phyloP scores from a whole-genome alignment of 1,140 invertebrate genomes.

The Sitophilus oryzae region DNA sequence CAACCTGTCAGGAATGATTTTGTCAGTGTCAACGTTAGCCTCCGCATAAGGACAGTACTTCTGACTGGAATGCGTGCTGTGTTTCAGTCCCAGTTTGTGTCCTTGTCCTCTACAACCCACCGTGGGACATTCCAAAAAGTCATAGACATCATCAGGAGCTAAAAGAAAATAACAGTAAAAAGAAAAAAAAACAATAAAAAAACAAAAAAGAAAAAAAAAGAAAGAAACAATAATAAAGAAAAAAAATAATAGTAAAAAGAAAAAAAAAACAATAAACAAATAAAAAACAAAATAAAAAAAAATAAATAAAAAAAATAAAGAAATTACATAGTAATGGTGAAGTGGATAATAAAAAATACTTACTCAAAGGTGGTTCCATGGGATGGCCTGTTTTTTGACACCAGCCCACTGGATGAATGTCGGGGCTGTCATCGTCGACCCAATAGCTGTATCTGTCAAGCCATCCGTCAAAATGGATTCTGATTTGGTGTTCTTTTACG shows the following conservation, averaged over 20 bases:
- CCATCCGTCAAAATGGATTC: slow-evolving; percentile 90
- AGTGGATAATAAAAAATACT: too few species aligned
- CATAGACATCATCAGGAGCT: slow-evolving; percentile 57
- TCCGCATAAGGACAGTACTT: slow-evolving; percentile 80
- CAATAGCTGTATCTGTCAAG: slow-evolving; percentile 78
- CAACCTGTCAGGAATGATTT: slow-evolving; percentile 51
- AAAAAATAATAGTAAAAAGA: too few species aligned
- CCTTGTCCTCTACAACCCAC: slow-evolving; percentile 75
- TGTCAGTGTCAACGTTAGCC: slow-evolving; percentile 60
- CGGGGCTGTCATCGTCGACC: slow-evolving; percentile 83
- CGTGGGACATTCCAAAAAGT: slow-evolving; percentile 61
- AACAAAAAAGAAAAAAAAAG: too few species aligned
- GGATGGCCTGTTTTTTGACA: slow-evolving; percentile 81
- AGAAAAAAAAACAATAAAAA: too few species aligned
- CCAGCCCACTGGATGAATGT: slow-evolving; percentile 90
- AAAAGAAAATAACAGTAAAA: slow-evolving; percentile 27
- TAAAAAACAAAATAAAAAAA: too few species aligned
- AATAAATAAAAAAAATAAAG: too few species aligned
- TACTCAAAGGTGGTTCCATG: slow-evolving; percentile 74
- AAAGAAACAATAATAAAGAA: too few species aligned
- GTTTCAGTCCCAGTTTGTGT: slow-evolving; percentile 68
- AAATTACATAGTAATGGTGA: too few species aligned
- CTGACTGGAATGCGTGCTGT: slow-evolving; percentile 66
- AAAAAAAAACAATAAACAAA: too few species aligned
- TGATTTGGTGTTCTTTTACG: slow-evolving; percentile 69